Base-by-base conservation (phyloP, 92 coral and sea anemone species). In the Parazoanthus darwini region DNA sequence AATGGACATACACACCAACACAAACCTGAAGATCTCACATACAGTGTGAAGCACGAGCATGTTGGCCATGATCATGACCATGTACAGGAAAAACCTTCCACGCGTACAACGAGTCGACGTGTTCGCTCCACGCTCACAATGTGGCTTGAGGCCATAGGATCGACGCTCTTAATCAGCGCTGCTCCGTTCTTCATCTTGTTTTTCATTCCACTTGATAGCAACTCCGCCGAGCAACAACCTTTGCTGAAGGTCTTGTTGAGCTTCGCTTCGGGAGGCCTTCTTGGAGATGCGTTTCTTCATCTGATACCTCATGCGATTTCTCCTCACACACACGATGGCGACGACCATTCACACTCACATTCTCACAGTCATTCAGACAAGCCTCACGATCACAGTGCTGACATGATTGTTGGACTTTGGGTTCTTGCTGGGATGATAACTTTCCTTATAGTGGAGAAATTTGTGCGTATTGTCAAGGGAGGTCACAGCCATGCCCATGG, bases 221-320 rank as follows among this genome's bases (percentile, higher is more conserved):
- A 97, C 86, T 86, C 97, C 22, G 99, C 95, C 6, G 98, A 95
- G 74, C 99, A 97, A 71, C 94, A 93, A 74, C 99, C 98, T 14
- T 82, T 97, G 75, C 91, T 97, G 51, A 95, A 94, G 86, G 89
- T 97, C n/a, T 86, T 97, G 81, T 77, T 97, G 77, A 95, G 97
- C 38, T 97, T 97, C 77, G 99, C 99, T 38, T 94, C 98, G 74
- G 99, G 99, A 11, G 99, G 99, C 11, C 92, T 97, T 58, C 79
- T 97, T 33, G 99, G 99, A n/a, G 99, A 97, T 48, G 99, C 99
- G 20, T 97, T 97, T 65, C 90, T 97, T 67, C 99, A 97, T 88
- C 86, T 97, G 78, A 97, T 97, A 65, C 99, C 99, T 4, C 99
- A 97, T 88, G 99, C 99, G 35, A 94, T 97, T 78, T 96, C 94